phyloP scores from a whole-genome alignment of 2,113 vertebrate genomes.

The Elaphurus davidianus region DNA sequence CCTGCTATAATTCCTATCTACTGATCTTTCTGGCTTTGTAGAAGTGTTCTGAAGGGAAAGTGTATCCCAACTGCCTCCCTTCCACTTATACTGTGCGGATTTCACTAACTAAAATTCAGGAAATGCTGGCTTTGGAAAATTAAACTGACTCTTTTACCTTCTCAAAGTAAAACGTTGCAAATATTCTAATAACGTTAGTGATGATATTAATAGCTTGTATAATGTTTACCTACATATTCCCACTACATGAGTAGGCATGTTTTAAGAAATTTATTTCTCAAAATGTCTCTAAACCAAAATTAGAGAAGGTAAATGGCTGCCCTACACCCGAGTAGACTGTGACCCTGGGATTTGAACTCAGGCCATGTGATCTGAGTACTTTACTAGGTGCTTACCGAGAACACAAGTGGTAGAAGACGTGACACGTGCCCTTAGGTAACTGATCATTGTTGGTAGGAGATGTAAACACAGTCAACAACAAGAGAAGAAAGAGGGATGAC shows the following conservation, averaged over 20 bases:
- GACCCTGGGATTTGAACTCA: background rate
- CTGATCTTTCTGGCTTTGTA: background rate
- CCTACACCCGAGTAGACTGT: background rate
- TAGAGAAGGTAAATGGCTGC: background rate
- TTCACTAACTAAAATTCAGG: background rate
- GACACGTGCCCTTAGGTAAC: background rate
- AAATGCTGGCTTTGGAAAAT: background rate
- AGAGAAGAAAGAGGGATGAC: background rate
- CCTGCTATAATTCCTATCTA: background rate
- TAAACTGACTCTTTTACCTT: background rate
- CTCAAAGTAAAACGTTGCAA: background rate
- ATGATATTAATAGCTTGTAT: background rate
- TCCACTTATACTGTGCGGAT: background rate
- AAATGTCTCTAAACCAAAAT: background rate
- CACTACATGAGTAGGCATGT: background rate
- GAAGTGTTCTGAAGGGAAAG: background rate
- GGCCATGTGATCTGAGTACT: background rate
- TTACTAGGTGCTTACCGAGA: background rate
- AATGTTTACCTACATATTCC: background rate
- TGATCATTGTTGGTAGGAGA: background rate
- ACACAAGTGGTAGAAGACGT: background rate
- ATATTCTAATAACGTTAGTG: background rate
- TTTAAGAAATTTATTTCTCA: conserved; percentile 26
- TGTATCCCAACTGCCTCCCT: background rate
- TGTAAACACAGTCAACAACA: background rate